Base-by-base conservation (phyloP, 1,140 invertebrate species). In the Copidosoma floridanum region DNA sequence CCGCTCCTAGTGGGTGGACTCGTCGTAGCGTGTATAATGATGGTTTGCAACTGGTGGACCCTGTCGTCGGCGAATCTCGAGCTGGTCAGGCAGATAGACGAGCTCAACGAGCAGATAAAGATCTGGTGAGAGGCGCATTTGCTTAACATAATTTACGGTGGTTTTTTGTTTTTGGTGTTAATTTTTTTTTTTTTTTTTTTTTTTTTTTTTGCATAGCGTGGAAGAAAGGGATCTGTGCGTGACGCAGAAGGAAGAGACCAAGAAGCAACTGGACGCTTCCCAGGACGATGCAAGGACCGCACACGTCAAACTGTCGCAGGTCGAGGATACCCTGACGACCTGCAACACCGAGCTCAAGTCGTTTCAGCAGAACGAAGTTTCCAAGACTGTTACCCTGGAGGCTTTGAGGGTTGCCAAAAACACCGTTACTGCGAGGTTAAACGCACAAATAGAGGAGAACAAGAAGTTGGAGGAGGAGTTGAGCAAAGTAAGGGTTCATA, bases 31-130 rank as follows among this genome's bases (percentile, higher is more conserved):
- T 82, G 77, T 63, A 71, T 83, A 38, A 72, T 82, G 64, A 68
- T 83, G 16, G 69, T 76, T 32, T 82, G 74, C 57, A 82, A 82
- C 61, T 83, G 81, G 81, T 83, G 81, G 81, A 79, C 73, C 16
- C 58, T 82, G 1, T 76, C 81, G 14, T 71, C 80, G 1, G 79
- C 82, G 68, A 83, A 82, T 65, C 63, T 76, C 10, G 82, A 82
- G 53, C 65, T 83, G 32, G 62, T 82, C 18, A 69, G 67, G 37
- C 81, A 83, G 64, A 70, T 82, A 41, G 80, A 82, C 48, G 74
- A 81, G 46, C 54, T 83, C 5, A 78, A 72, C 16, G 79, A 81
- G 32, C 77, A 82, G 53, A 67, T 83, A 4, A 82, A 79, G 68
- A 74, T 77, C n/a, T 79, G 76, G 81, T 82, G 71, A 8, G 29